Evolutionary conservation across 2,888 invertebrate genomes (phyloP), one percentile per base, ranked within the genome.

Genomic region (Drosophila siamana): DNA sequence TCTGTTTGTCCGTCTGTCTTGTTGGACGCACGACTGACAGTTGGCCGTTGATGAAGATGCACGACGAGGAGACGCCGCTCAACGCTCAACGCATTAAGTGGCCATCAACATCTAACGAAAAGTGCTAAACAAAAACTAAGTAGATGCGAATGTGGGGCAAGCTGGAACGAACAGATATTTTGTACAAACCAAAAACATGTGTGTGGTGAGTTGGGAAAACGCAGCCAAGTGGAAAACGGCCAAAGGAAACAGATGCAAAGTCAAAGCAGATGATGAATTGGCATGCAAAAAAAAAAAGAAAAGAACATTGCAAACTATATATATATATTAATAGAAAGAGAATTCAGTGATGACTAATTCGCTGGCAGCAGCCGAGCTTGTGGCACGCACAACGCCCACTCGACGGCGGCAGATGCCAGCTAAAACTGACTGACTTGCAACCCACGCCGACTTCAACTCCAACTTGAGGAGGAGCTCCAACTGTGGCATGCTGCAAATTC

Each of bases 221-320:
- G 50, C 77, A 81, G 52, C 66, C 57, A 67, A 70, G 76, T 69
- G 52, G 69, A 75, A 86, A 86, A 57, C 46, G 51, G 63, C 19
- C 43, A 57, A 57, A 24, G 57, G 48, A 69, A 73, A 72, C 69
- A 77, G 77, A 85, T 74, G 78, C 78, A 78, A 70, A 71, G 77
- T 78, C 84, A 67, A 57, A 52, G 48, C 69, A 59, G 76, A 83
- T 83, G 83, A 83, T 83, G 81, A 84, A 83, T 83, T 81, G 81
- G 81, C 85, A 59, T 68, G 69, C 50, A 74, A 76, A 69, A 74
- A 74, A 66, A 28, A 50, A 40, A 54, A 41, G 40, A 6, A 28
- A 1, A 55, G 43, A 57, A 41, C n/a, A 46, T 13, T 59, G 50
- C 24, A 59, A 67, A 56, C 55, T 69, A 65, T 38, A 54, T 19